These are phyloP conservation scores for Polymixis flavicincta DNA, from an alignment of 2,888 invertebrate species.

Conservation along the genomic window DNA sequence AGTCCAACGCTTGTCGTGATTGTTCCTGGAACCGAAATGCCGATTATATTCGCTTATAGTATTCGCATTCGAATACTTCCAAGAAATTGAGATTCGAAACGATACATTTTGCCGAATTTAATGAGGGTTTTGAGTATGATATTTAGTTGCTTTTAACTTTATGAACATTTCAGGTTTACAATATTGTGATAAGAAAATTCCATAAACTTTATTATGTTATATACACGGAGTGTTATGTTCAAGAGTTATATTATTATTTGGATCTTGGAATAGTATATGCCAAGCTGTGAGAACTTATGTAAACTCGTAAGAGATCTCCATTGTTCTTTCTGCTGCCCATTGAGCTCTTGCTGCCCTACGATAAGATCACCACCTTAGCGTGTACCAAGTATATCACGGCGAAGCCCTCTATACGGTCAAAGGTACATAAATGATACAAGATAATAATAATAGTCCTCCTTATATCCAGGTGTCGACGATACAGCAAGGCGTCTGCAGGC, in stretches of 20 bases:
- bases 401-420: neutral
- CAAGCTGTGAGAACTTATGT: neutral
- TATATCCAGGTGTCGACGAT: constrained; percentile 95
- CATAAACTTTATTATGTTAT: neutral
- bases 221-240: too few relatives aligned
- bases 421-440: neutral
- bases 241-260: neutral
- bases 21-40: neutral
- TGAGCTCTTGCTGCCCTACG: neutral
- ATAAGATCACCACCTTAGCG: neutral
- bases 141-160: neutral
- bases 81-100: neutral
- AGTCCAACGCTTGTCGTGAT: neutral
- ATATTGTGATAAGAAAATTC: neutral
- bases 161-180: neutral
- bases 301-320: neutral
- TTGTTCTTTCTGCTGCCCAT: neutral
- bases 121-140: neutral
- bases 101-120: neutral
- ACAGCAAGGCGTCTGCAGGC: constrained; percentile 93
- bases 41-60: neutral
- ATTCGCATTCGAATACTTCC: neutral
- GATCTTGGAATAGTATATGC: neutral
- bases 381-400: neutral
- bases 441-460: neutral